Evolutionary conservation across 2,113 vertebrate species (phyloP).

Genomic region (Alectura lathami): DNA sequence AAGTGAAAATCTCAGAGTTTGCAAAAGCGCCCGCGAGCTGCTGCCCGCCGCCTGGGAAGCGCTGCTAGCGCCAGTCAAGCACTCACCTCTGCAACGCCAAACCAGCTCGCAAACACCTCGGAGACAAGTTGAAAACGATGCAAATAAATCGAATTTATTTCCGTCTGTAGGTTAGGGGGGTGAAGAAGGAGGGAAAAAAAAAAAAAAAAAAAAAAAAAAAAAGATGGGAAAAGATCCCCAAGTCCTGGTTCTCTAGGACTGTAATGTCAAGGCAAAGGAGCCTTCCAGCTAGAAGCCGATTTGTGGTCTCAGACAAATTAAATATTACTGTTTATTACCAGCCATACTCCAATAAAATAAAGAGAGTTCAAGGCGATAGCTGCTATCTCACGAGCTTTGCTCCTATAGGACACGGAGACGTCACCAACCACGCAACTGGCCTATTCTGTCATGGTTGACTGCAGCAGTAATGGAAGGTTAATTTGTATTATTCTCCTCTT

Average conservation of each 20-base stretch:
- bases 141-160: conserved; percentile 65
- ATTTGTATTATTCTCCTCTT: conserved; percentile 68
- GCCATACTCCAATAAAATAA: conserved; percentile 82
- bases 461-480: conserved; percentile 68
- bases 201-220: neutral
- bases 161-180: conserved; percentile 55
- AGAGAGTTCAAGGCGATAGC: conserved; percentile 76
- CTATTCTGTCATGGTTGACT: conserved; percentile 72
- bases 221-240: neutral
- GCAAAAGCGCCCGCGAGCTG: conserved; percentile 14
- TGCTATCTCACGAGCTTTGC: conserved; percentile 80
- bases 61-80: neutral
- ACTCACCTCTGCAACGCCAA: conserved; percentile 77
- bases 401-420: conserved; percentile 83
- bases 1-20: conserved; percentile 23
- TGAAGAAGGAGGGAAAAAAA: neutral
- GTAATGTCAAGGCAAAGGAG: conserved; percentile 26
- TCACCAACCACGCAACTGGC: conserved; percentile 78
- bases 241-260: conserved; percentile 28
- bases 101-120: conserved; percentile 58
- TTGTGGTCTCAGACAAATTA: conserved; percentile 79
- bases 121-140: conserved; percentile 61
- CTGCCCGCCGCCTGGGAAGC: neutral
- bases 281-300: conserved; percentile 70
- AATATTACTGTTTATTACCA: conserved; percentile 83